Conservation (phyloP, 2,888 invertebrate species). For the Atrina japonica region DNA sequence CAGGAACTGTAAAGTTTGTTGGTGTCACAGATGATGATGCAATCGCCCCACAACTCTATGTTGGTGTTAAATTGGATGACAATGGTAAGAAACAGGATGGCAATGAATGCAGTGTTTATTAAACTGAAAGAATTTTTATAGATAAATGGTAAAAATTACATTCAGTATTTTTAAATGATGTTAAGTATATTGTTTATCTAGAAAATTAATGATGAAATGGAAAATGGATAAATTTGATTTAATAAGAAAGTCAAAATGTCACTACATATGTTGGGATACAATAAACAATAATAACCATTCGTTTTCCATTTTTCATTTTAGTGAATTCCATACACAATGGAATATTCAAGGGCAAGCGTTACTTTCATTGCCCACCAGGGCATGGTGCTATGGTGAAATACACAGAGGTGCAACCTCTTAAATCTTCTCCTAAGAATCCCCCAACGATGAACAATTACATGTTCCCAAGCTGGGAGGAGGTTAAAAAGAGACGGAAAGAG, state of each 20-base stretch:
- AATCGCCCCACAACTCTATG: slow-evolving; percentile 72
- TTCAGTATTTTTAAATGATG: no score
- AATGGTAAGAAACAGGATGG: slow-evolving; percentile 71
- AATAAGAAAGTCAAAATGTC: no score
- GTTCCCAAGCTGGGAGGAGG: slow-evolving; percentile 77
- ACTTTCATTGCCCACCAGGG: slow-evolving; percentile 76
- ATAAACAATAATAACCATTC: no score
- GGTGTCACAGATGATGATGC: slow-evolving; percentile 71
- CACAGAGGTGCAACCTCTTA: slow-evolving; percentile 65
- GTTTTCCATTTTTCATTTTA: slow-evolving; percentile 46
- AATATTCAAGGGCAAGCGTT: slow-evolving; percentile 74
- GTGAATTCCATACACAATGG: slow-evolving; percentile 77
- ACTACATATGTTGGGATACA: no score
- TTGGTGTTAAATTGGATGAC: slow-evolving; percentile 76
- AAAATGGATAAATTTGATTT: no score
- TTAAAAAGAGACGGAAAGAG: slow-evolving; percentile 66
- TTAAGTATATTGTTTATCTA: no score
- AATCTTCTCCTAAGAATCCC: slow-evolving; percentile 60
- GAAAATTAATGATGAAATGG: no score
- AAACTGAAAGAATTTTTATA: no score
- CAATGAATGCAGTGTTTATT: no score
- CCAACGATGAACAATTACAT: slow-evolving; percentile 73
- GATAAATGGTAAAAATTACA: no score
- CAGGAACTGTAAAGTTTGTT: slow-evolving; percentile 75
- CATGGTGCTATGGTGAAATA: slow-evolving; percentile 76